phyloP scores from a whole-genome alignment of 1,140 invertebrate species.

The Tribolium castaneum region DNA sequence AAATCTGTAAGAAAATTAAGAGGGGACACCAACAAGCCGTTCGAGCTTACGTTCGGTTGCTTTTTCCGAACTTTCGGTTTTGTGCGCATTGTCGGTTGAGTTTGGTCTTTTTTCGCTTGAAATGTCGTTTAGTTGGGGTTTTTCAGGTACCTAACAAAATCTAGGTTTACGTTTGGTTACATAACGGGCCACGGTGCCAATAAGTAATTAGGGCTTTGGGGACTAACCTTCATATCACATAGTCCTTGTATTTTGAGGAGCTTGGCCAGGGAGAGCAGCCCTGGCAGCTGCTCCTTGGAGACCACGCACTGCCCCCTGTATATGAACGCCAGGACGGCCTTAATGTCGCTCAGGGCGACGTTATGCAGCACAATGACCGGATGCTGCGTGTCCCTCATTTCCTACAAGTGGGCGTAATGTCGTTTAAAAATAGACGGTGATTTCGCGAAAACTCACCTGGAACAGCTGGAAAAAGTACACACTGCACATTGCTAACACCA shows the following conservation, averaged over 20 bases:
- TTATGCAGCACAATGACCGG: slow-evolving; percentile 87
- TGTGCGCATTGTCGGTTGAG: too few species aligned
- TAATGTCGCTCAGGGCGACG: slow-evolving; percentile 82
- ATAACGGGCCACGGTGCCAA: not conserved
- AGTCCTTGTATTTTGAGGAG: slow-evolving; percentile 87
- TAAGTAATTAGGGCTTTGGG: slow-evolving; percentile 26
- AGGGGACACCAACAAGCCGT: not conserved
- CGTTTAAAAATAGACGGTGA: slow-evolving; percentile 31
- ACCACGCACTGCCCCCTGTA: slow-evolving; percentile 93
- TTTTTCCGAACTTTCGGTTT: not conserved
- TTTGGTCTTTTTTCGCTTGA: slow-evolving; percentile 22
- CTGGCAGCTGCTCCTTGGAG: slow-evolving; percentile 82
- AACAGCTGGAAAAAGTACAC: slow-evolving; percentile 92
- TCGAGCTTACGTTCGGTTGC: not conserved
- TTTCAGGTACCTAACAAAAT: slow-evolving; percentile 44
- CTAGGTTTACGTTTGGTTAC: not conserved
- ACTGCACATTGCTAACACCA: slow-evolving; percentile 91
- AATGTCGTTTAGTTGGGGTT: slow-evolving; percentile 33
- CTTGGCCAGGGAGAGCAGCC: slow-evolving; percentile 84
- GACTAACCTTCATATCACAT: slow-evolving; percentile 78
- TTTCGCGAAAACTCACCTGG: slow-evolving; percentile 68
- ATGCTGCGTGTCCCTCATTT: slow-evolving; percentile 68
- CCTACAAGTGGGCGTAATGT: slow-evolving; percentile 42
- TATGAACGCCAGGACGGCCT: slow-evolving; percentile 89
- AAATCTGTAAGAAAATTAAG: not conserved